These are phyloP conservation scores for Mystacornis crossleyi DNA, from an alignment of 2,113 vertebrate genomes.

Conservation along the genomic window DNA sequence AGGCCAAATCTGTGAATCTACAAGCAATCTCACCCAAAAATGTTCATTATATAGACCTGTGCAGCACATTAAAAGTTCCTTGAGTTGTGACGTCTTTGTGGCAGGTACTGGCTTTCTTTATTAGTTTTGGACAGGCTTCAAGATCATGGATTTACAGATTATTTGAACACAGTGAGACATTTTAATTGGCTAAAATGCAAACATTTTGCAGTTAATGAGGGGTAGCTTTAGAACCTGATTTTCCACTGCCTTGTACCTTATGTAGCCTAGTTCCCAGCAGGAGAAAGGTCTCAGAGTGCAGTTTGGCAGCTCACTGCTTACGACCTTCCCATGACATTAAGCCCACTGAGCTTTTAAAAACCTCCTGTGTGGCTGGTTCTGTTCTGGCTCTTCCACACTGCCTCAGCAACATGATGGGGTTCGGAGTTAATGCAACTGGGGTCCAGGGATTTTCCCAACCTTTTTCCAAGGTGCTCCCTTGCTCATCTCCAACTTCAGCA, in stretches of 20 bases:
- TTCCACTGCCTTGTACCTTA: constrained; percentile 5
- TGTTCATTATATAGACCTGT: not conserved
- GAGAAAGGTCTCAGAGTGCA: not conserved
- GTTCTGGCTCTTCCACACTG: not conserved
- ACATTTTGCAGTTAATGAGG: constrained; percentile 22
- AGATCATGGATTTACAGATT: not conserved
- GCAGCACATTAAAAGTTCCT: not conserved
- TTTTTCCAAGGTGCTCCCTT: not conserved
- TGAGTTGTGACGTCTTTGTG: not conserved
- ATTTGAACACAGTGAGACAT: not conserved
- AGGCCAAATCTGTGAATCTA: not conserved
- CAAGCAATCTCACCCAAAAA: not conserved
- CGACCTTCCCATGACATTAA: not conserved
- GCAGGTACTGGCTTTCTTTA: not conserved
- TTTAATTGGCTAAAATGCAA: constrained; percentile 33
- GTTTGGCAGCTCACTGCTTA: not conserved
- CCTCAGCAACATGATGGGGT: not conserved
- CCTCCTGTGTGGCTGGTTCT: not conserved
- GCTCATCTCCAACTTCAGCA: not conserved
- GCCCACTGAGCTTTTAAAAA: not conserved
- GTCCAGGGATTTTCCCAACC: not conserved
- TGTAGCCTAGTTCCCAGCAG: not conserved
- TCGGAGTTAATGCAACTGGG: not conserved
- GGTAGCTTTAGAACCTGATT: not conserved
- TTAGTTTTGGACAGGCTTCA: constrained; percentile 15